Evolutionary conservation across 2,113 vertebrate genomes (phyloP).

Genomic region (Ariopsis seemanni): DNA sequence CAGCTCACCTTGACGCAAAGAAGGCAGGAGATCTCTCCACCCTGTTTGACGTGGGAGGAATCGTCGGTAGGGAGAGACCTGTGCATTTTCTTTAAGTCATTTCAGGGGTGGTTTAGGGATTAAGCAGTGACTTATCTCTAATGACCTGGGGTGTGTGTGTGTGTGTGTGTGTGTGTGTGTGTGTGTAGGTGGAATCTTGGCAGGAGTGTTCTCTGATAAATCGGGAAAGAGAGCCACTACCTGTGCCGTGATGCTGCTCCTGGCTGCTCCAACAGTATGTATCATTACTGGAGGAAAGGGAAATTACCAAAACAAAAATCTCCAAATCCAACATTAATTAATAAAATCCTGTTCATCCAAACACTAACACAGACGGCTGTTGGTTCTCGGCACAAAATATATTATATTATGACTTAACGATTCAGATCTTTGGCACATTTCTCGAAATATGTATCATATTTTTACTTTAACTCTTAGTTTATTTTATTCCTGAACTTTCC

Average conservation of each 20-base stretch:
- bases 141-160: conserved; percentile 21
- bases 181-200: conserved; percentile 82
- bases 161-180: conserved; percentile 32
- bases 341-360: not conserved
- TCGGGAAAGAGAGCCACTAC: conserved; percentile 84
- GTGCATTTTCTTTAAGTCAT: not conserved
- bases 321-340: not conserved
- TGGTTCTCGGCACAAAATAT: not conserved
- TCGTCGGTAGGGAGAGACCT: conserved; percentile 75
- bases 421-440: not conserved
- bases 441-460: not conserved
- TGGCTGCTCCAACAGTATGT: conserved; percentile 88
- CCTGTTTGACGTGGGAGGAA: conserved; percentile 92
- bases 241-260: conserved; percentile 86
- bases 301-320: not conserved
- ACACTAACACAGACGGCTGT: not conserved
- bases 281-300: not conserved
- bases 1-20: conserved; percentile 88
- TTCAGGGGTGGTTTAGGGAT: not conserved
- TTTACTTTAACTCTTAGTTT: not conserved
- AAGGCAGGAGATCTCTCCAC: conserved; percentile 90
- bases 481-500: not conserved
- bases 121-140: not conserved
- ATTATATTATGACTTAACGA: not conserved
- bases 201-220: conserved; percentile 88